A percentile compares a stretch with the other conserved stretches of the same genome.
Conservation (phyloP, 2,113 vertebrate species). For the Gambusia holbrooki region DNA sequence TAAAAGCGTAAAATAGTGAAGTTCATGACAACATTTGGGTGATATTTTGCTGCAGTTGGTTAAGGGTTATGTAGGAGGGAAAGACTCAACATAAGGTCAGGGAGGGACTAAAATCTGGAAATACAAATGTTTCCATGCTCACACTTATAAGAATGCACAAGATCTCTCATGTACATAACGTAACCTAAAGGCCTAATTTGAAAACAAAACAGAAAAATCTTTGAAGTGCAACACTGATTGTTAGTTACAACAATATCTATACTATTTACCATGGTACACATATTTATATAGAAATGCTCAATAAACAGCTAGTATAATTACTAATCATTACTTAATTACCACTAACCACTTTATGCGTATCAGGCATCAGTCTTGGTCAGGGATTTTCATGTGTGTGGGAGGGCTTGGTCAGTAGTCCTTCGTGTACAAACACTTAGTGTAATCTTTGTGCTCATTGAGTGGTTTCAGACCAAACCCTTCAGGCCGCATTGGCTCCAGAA, state of each 20-base stretch:
- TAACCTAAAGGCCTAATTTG: neutral
- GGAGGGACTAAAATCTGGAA: no score
- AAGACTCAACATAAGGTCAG: no score
- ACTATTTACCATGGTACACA: neutral
- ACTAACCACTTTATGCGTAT: neutral
- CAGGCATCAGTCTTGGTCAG: constrained; percentile 3
- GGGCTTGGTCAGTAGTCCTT: constrained; percentile 18
- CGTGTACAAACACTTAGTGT: constrained; percentile 59
- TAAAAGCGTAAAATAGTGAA: no score
- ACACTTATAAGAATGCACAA: no score
- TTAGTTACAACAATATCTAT: neutral
- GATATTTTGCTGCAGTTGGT: no score
- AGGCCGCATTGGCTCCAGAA: constrained; percentile 69
- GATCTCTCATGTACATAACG: neutral
- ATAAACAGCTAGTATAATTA: neutral
- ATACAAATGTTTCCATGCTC: no score
- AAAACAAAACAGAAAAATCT: neutral
- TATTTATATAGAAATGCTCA: no score
- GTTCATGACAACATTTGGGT: no score
- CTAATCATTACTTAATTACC: neutral
- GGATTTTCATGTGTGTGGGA: constrained; percentile 18
- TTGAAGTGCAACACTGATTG: neutral
- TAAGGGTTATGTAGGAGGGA: no score
- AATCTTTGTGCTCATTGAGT: constrained; percentile 59
- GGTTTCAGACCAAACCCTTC: constrained; percentile 68